Evolutionary conservation across 2,888 invertebrate genomes (phyloP), one percentile per base, ranked within the genome.

Genomic region (Erynnis tages): DNA sequence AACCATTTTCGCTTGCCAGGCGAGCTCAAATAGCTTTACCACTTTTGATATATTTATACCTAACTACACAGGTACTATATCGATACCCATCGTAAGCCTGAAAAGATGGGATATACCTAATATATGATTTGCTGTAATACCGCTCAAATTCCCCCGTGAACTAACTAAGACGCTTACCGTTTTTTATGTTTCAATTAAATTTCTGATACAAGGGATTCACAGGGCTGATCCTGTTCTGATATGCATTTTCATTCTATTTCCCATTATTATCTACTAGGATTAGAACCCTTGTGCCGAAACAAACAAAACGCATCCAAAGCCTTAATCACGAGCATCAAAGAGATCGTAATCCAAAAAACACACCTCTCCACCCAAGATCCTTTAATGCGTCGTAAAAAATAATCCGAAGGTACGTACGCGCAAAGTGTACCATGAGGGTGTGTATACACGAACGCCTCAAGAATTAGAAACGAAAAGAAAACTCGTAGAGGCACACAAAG

Each of bases 281-380:
- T 58, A 54, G 54, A 50, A 56, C 48, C 54, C 54, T 38, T 53
- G 38, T 43, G 50, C 73, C 71, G 70, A 75, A 79, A 73, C 78
- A 84, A 84, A 86, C 83, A 83, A 73, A 82, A 83, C 81, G 77
- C 68, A 81, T 81, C 73, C 54, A 65, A 71, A 71, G 67, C 76
- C 78, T 76, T 79, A 76, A 76, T 77, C 76, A 71, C 57, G 62
- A 57, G 79, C 84, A 71, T 87, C 87, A 89, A 89, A 88, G 81
- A 69, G 65, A 62, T 61, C 67, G 65, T 87, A 85, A 88, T 87
- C 85, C 82, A 73, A 82, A 86, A 76, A 82, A 82, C 74, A 87
- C 83, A 87, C 87, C 80, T 81, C 69, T 68, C 68, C 54, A 55
- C 59, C 56, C 58, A 52, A 76, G 78, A 80, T 81, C 82, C 80